Base-by-base conservation (phyloP, 2,888 invertebrate species). In the Agrotis exclamationis region DNA sequence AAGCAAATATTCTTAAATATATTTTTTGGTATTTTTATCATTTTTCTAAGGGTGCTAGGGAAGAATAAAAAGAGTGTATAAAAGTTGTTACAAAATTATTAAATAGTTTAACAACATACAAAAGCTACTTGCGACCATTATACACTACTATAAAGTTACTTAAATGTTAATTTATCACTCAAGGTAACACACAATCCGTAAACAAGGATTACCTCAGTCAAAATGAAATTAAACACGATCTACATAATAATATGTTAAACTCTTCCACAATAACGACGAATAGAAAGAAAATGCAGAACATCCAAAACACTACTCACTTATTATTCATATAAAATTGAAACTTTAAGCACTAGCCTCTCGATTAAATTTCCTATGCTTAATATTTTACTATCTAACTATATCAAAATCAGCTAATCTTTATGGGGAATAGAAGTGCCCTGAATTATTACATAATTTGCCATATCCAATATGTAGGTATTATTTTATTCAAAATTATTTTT, bases 51-150 rank as follows among this genome's bases (percentile, higher is more conserved):
- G 94, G 96, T 96, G 96, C 96, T 95, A 93, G 93, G 96, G 95
- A 95, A 95, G 94, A 94, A 93, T 95, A 95, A 96, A 95, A 95
- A 92, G 93, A 95, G 96, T 96, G 96, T 96, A 96, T 95, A 96
- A 96, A 96, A 96, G 92, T 96, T 93, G 88, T 91, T 95, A 96
- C 91, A 96, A 95, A 96, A 95, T 93, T 93, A 92, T 94, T 91
- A 92, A 93, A 94, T 93, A 94, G 94, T 94, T 93, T 94, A 95
- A 94, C 95, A 95, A 93, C 92, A 96, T 96, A 96, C 96, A 96
- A 96, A 96, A 96, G 96, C 96, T 96, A 96, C 96, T 90, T 82
- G 90, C 93, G 88, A 91, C 86, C 86, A 87, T 39, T 92, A 91
- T 90, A 91, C 86, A 87, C 90, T 93, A 94, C 89, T 88, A 89